phyloP scores from a whole-genome alignment of 2,113 vertebrate species.

The Myiozetetes cayanensis region DNA sequence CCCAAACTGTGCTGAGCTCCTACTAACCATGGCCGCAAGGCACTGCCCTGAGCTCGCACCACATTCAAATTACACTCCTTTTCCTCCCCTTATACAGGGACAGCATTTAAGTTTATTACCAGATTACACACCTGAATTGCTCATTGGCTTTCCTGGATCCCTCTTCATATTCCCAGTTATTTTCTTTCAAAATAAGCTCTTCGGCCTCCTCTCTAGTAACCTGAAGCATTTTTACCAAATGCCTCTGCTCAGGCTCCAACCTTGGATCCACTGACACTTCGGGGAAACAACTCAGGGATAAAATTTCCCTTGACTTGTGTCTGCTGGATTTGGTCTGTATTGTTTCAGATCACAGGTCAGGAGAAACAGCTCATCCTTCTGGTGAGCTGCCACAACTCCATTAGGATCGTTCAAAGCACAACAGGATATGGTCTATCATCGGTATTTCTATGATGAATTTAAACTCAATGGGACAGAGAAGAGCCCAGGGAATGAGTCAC shows the following conservation, averaged over 20 bases:
- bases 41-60: background rate
- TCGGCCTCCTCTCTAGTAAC: background rate
- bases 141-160: background rate
- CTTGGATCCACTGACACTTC: background rate
- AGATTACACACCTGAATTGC: background rate
- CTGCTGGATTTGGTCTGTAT: background rate
- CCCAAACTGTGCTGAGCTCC: background rate
- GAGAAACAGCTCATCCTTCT: conserved; percentile 29
- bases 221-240: background rate
- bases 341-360: background rate
- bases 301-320: background rate
- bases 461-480: background rate
- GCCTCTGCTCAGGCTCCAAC: background rate
- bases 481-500: background rate
- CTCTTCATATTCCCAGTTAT: background rate
- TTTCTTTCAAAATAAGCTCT: background rate
- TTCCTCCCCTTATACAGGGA: background rate
- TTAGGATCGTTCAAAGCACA: conserved; percentile 1
- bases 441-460: conserved; percentile 7
- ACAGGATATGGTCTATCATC: conserved; percentile 22
- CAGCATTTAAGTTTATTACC: background rate
- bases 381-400: conserved; percentile 10
- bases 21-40: background rate
- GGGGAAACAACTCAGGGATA: background rate
- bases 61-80: background rate